phyloP scores from a whole-genome alignment of 1,140 invertebrate species.

The Heterodera schachtii region DNA sequence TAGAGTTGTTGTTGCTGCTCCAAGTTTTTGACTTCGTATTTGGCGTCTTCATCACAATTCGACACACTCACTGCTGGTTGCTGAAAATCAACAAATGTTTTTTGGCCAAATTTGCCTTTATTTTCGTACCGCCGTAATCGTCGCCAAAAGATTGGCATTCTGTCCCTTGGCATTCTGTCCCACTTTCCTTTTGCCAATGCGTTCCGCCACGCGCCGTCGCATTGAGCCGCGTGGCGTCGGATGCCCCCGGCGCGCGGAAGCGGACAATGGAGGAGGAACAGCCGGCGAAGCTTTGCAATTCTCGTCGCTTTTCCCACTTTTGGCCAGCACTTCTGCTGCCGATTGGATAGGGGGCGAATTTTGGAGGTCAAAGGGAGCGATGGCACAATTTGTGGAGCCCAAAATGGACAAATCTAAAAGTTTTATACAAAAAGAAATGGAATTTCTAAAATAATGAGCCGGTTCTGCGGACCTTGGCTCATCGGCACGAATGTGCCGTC shows the following conservation, averaged over 20 bases:
- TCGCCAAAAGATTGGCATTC: background rate
- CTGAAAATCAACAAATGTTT: background rate
- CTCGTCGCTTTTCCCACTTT: background rate
- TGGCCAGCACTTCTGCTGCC: background rate
- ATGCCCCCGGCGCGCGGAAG: background rate
- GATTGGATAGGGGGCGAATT: background rate
- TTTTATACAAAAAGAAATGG: background rate
- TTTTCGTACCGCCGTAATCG: background rate
- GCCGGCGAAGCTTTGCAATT: background rate
- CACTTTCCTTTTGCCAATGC: background rate
- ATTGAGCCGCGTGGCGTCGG: background rate
- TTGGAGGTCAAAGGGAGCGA: background rate
- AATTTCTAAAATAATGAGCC: background rate
- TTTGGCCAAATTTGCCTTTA: background rate
- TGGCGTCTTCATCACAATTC: background rate
- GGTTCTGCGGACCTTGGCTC: no score
- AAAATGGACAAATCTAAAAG: background rate
- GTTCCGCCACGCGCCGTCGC: background rate
- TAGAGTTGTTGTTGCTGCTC: no score
- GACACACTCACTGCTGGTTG: background rate
- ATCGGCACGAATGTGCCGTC: background rate
- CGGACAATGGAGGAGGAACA: no score
- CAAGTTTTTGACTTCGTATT: background rate
- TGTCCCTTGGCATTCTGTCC: background rate
- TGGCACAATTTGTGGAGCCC: background rate